Percentiles rank a stretch among this genome's conserved stretches.
These are phyloP conservation scores for Pogonomyrmex barbatus DNA, from an alignment of 1,140 invertebrate genomes.

Conservation along the genomic window DNA sequence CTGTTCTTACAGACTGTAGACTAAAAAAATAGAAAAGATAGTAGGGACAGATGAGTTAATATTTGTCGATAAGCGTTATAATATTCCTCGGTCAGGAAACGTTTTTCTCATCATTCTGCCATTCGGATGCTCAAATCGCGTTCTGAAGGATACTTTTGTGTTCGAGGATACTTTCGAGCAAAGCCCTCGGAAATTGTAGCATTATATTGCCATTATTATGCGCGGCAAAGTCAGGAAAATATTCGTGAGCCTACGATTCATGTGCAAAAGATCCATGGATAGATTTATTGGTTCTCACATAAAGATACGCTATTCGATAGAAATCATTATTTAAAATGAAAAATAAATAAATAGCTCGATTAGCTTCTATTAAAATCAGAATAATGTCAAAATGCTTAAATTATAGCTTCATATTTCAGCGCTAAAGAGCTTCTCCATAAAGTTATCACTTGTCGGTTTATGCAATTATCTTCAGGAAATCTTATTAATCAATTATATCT, in stretches of 20 bases:
- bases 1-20: background rate
- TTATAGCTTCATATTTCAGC: background rate
- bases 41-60: constrained; percentile 28
- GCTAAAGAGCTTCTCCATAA: background rate
- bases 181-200: constrained; percentile 29
- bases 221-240: constrained; percentile 8
- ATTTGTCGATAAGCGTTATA: constrained; percentile 54
- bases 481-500: background rate
- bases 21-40: constrained; percentile 1
- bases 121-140: constrained; percentile 13
- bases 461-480: background rate
- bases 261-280: background rate
- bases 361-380: background rate
- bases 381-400: background rate
- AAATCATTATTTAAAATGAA: background rate
- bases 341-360: background rate
- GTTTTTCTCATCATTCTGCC: constrained; percentile 23
- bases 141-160: constrained; percentile 56
- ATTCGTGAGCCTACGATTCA: constrained; percentile 18
- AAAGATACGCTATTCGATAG: background rate
- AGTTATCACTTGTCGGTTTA: background rate
- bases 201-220: constrained; percentile 42
- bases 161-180: constrained; percentile 33
- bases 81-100: constrained; percentile 55
- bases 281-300: background rate